These are phyloP conservation scores for Keiferia lycopersicella DNA, from an alignment of 2,888 invertebrate species.

Conservation along the genomic window DNA sequence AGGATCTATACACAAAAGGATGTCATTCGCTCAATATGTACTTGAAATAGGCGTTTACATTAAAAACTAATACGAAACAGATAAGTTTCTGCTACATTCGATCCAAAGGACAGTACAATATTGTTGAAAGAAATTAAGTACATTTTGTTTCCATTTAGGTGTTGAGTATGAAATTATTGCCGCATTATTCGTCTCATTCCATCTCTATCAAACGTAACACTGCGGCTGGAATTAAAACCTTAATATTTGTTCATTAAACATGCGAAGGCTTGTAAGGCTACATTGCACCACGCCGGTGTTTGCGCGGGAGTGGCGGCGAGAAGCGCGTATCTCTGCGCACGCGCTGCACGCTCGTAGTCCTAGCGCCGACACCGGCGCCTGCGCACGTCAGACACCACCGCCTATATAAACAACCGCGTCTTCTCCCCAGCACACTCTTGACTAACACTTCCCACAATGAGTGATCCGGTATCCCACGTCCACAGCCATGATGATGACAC, in stretches of 20 bases:
- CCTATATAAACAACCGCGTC: constrained; percentile 65
- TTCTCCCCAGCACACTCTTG: constrained; percentile 29
- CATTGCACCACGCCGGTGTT: constrained; percentile 48
- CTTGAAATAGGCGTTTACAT: no score
- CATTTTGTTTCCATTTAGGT: no score
- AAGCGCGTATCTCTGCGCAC: constrained; percentile 43
- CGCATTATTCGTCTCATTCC: neutral
- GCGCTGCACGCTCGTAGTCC: constrained; percentile 56
- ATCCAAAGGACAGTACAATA: no score
- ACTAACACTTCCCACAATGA: constrained; percentile 14
- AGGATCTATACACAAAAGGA: no score
- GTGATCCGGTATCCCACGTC: neutral
- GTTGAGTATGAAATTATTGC: neutral
- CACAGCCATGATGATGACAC: constrained; percentile 42
- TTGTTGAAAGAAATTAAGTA: no score
- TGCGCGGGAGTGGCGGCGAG: constrained; percentile 61
- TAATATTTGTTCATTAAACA: neutral
- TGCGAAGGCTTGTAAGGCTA: constrained; percentile 48
- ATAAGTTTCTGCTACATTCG: no score
- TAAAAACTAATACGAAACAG: no score
- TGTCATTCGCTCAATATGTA: no score
- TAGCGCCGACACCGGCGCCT: constrained; percentile 67
- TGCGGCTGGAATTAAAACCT: neutral
- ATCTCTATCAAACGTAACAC: neutral
- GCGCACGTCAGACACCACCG: constrained; percentile 50